Evolutionary conservation across 2,888 invertebrate species (phyloP).

Genomic region (Xestia c-nigrum): DNA sequence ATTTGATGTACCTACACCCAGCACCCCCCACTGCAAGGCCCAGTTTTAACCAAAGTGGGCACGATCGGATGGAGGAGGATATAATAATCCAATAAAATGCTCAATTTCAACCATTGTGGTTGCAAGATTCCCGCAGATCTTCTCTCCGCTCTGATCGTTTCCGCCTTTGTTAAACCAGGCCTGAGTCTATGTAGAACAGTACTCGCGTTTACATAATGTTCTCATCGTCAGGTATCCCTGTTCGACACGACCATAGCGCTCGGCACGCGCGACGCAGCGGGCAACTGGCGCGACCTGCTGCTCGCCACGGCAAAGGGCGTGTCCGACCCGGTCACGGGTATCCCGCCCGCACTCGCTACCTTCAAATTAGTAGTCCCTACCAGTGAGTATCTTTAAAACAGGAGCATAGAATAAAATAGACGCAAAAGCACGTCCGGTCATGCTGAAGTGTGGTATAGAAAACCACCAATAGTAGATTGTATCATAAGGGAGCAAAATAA

Average conservation of each 20-base stretch:
- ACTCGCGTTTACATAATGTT: neutral
- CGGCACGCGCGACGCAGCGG: constrained; percentile 61
- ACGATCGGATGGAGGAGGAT: neutral
- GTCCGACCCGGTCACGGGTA: constrained; percentile 81
- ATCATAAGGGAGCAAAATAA: too few species aligned
- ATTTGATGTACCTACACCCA: neutral
- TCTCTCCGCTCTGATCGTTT: neutral
- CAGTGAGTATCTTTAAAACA: constrained; percentile 60
- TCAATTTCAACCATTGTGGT: neutral
- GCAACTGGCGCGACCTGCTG: constrained; percentile 69
- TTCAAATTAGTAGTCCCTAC: constrained; percentile 71
- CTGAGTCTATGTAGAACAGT: neutral
- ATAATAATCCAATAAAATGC: neutral
- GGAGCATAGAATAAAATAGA: neutral
- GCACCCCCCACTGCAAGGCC: neutral
- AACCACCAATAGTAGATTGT: too few species aligned
- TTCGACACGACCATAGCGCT: constrained; percentile 79
- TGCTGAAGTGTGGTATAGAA: neutral
- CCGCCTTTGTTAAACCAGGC: neutral
- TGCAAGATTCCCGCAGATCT: neutral
- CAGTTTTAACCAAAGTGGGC: neutral
- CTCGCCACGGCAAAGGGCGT: constrained; percentile 77
- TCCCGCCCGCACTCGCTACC: constrained; percentile 83
- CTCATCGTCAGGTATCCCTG: constrained; percentile 74
- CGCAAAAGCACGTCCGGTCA: neutral